Evolutionary conservation across 2,888 invertebrate species (phyloP), one percentile per base, ranked within the genome.

Genomic region (Fabriciana adippe): DNA sequence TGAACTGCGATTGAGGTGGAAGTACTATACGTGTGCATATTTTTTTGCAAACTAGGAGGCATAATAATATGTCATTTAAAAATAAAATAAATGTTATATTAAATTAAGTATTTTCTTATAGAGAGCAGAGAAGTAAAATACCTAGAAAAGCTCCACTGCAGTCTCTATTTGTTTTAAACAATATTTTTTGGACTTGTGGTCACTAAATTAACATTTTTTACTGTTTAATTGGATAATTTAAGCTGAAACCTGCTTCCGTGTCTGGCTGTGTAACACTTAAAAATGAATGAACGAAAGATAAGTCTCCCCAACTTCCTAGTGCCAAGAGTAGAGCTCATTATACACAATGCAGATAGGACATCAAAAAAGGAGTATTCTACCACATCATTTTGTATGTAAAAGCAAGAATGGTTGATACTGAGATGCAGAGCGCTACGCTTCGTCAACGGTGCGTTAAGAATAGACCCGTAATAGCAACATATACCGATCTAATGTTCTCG

Each of bases 391-490:
- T 69, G 35, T 47, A 63, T 54, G 61, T 66, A 59, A 70, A 76
- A 72, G 72, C 67, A 71, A 63, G 69, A 82, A 85, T 84, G 84
- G 81, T 79, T 83, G 81, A 79, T 78, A 76, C 75, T 71, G 75
- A 82, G 86, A 85, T 77, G 77, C 79, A 76, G 74, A 76, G 68
- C 78, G 83, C 78, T 77, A 87, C 88, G 90, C 85, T 85, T 77
- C 82, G 84, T 75, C 79, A 79, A 66, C 84, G 83, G 83, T 83
- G 89, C 87, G 90, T 90, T 87, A 88, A 89, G 81, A 79, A 84
- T 82, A 81, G 76, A 80, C 80, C 80, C 79, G 78, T 82, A 80
- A 84, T 83, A 79, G 81, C 79, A 76, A 78, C 76, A 75, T 78
- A 76, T 67, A 74, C 73, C 73, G 73, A 78, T 77, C 72, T 77